These are phyloP conservation scores for Theocolax elegans DNA, from an alignment of 1,140 invertebrate species.

Conservation along the genomic window DNA sequence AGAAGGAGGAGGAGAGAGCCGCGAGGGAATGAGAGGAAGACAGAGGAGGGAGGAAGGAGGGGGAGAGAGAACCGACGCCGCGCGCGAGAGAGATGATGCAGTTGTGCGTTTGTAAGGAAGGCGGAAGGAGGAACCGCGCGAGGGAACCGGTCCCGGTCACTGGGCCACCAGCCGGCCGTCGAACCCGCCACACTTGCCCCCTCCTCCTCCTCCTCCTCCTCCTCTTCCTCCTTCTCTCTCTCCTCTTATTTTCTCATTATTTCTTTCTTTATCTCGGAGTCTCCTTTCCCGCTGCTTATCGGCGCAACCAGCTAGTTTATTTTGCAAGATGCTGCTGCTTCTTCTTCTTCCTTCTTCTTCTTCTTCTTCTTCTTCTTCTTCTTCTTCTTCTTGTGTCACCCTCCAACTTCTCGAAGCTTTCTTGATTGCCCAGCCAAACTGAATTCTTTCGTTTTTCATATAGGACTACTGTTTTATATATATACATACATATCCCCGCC, in stretches of 20 bases:
- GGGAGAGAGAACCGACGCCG: constrained; percentile 30
- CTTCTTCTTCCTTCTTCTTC: too few species aligned
- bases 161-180: constrained; percentile 67
- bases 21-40: constrained; percentile 28
- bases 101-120: constrained; percentile 68
- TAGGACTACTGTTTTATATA: too few species aligned
- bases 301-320: too few species aligned
- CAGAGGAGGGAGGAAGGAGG: constrained; percentile 40
- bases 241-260: constrained; percentile 32
- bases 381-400: too few species aligned
- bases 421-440: not conserved
- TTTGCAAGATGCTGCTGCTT: not conserved
- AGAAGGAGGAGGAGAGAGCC: constrained; percentile 18
- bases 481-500: too few species aligned
- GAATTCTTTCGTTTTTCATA: too few species aligned
- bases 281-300: too few species aligned
- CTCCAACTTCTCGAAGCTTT: not conserved
- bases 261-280: constrained; percentile 36
- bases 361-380: too few species aligned
- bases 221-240: constrained; percentile 6
- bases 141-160: constrained; percentile 69
- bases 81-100: constrained; percentile 51
- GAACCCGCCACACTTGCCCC: constrained; percentile 63
- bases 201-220: constrained; percentile 42
- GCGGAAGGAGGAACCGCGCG: constrained; percentile 67